Base-by-base conservation (phyloP, 2,797 vertebrate species). In the Amblyraja radiata region DNA sequence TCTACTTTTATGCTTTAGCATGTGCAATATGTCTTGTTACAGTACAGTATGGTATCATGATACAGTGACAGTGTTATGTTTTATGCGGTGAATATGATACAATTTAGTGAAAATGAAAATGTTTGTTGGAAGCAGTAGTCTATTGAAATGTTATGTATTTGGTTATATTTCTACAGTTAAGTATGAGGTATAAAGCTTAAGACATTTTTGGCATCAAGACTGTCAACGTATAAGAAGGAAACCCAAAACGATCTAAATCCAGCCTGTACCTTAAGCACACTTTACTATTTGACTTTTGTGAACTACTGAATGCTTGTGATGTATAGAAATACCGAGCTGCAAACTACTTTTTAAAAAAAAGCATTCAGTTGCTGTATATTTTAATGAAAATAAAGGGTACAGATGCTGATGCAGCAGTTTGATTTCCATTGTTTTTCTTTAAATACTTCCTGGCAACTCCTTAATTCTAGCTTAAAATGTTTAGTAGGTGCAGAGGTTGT, bases 351-450 rank as follows among this genome's bases (percentile, higher is more conserved):
- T 94, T 74, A 16, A 54, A 74, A 94, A 95, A 94, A 93, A 95
- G 96, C 96, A 96, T 97, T 96, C 97, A 97, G 96, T 96, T 92
- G 71, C 90, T 95, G 95, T 95, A 95, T 97, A 96, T 97, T 97
- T 97, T 97, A 97, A 95, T 96, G 97, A 97, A 97, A 97, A 97
- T 96, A 97, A 96, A 95, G 94, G 95, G 95, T 96, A 97, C 95
- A 96, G 96, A 94, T 95, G 93, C 95, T 95, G 94, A 95, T 94
- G 94, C 93, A 93, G 58, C 79, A 93, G 93, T 71, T 94, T 93
- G 93, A 93, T 93, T 28, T 93, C 63, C 93, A 93, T 84, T 61
- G 90, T 94, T 94, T 94, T 93, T 81, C 91, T 94, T 92, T 21
- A 46, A 54, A n/a, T 92, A 39, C 71, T 92, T 74, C 39, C 68